Percentiles rank a stretch among this genome's conserved stretches.
Evolutionary conservation across 1,140 invertebrate species (phyloP).

Genomic region (Diuraphis noxia): DNA sequence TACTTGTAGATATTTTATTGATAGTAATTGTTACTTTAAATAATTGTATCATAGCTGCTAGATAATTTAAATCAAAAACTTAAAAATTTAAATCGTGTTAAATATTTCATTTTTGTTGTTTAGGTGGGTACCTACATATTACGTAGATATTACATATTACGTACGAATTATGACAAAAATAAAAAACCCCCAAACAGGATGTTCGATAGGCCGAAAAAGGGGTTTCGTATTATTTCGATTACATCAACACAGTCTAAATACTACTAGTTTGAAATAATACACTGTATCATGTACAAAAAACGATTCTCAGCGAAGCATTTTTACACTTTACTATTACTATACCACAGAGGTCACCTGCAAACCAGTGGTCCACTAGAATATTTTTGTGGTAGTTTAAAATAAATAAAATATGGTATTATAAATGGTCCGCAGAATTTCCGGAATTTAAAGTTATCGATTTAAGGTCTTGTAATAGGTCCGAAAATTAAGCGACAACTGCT

Average conservation of each 20-base stretch:
- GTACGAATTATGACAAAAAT: neutral
- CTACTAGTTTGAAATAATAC: neutral
- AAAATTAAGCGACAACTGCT: no score
- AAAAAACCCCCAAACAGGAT: neutral
- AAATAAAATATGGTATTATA: neutral
- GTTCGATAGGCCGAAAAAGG: neutral
- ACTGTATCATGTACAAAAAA: neutral
- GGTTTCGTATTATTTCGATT: neutral
- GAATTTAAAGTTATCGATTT: neutral
- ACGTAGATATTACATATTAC: no score
- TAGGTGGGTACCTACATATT: no score
- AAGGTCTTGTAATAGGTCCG: neutral
- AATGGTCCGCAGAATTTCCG: neutral
- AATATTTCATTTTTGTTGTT: no score
- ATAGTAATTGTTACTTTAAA: neutral
- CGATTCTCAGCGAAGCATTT: neutral
- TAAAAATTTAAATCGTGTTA: neutral
- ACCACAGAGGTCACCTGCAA: no score
- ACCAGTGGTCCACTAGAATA: neutral
- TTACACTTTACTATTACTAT: neutral
- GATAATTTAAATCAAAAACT: no score
- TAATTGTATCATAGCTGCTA: neutral
- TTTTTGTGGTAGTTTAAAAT: neutral
- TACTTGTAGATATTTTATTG: neutral
- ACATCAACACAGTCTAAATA: neutral